Conservation (phyloP, 2,888 invertebrate species). For the Drosophila nr. perissopoda region DNA sequence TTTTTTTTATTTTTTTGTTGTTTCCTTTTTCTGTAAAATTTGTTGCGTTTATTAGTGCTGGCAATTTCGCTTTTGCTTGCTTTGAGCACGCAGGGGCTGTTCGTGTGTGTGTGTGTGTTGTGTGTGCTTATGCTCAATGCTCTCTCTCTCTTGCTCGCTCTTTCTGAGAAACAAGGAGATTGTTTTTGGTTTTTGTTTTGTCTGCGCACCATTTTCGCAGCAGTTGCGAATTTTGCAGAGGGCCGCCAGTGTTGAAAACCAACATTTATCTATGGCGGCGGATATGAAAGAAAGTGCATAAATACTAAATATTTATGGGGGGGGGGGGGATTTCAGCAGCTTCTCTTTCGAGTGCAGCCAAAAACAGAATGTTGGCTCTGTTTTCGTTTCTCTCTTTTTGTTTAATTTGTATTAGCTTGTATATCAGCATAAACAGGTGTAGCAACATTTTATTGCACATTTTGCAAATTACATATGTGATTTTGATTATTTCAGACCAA, state of each 20-base stretch:
- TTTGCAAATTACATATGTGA: neutral
- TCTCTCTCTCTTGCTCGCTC: constrained; percentile 1
- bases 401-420: neutral
- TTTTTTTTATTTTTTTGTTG: constrained; percentile 55
- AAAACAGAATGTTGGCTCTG: neutral
- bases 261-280: constrained; percentile 1
- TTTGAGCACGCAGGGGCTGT: constrained; percentile 27
- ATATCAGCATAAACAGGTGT: neutral
- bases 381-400: neutral
- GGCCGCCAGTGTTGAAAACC: neutral
- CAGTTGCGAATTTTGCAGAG: constrained; percentile 33
- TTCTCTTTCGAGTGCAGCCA: neutral
- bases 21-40: constrained; percentile 63
- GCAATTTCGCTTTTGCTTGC: constrained; percentile 50
- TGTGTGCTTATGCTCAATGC: constrained; percentile 6
- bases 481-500: neutral
- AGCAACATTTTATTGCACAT: neutral
- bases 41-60: constrained; percentile 63
- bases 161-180: constrained; percentile 25
- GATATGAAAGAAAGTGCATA: neutral
- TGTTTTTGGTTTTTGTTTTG: constrained; percentile 31
- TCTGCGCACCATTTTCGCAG: constrained; percentile 25
- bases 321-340: neutral
- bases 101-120: constrained; percentile 9
- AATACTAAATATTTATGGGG: neutral